Base-by-base conservation (phyloP, 2,113 vertebrate species). In the Cavia porcellus region DNA sequence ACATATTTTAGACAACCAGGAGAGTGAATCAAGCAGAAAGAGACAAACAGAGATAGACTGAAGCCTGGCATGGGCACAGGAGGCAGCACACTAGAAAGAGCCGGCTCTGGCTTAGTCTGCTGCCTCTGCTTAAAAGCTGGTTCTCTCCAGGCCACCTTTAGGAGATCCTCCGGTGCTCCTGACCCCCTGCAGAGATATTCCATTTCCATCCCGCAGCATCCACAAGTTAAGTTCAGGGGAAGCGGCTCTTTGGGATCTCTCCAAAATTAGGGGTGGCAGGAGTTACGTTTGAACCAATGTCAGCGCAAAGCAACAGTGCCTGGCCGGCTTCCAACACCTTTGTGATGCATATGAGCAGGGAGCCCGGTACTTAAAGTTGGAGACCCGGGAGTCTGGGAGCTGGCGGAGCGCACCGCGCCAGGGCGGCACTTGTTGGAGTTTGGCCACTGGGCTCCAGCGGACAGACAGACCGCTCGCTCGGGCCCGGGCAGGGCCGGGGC, bases 11-110 rank as follows among this genome's bases (percentile, higher is more conserved):
- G 94, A 97, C 98, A 98, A 97, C 97, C 77, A 68, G 85, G 96
- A 98, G 98, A 97, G 93, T 93, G 97, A 98, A 98, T 98, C 97
- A 92, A 98, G 97, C 96, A 64, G 95, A 66, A 88, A 89, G 85
- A 98, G 98, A 98, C 98, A 98, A 98, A 97, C 90, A 93, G 92
- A 98, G 99, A 98, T 98, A 98, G 97, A 95, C 77, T 86, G 98
- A 98, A 98, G 98, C 91, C 98, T 98, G 97, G 97, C 94, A 62
- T 35, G 86, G 95, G 92, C 97, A 94, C 98, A 96, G 75, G 97
- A 98, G 93, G 79, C 97, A 96, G 81, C 92, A 57, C 96, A 91
- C 50, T 89, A 42, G 87, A 81, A 79, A 85, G 57, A 70, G 62
- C 92, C n/a, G 68, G 87, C 86, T 95, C 94, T 94, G 91, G 87